Evolutionary conservation across 2,113 vertebrate genomes (phyloP).

Genomic region (Scortum barcoo): DNA sequence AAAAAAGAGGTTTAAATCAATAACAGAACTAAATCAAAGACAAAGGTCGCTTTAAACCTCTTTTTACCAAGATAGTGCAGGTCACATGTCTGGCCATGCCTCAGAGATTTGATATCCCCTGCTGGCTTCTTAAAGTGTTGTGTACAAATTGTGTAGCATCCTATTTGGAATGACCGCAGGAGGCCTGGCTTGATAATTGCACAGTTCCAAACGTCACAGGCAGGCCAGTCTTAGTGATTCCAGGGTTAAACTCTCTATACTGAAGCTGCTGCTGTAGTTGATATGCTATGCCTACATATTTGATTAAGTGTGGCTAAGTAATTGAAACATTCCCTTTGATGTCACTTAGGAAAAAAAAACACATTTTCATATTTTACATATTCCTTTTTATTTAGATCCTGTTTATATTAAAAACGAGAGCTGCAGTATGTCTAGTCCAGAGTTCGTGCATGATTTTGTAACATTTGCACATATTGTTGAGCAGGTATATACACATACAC

Average conservation of each 20-base stretch:
- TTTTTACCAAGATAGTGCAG: neutral
- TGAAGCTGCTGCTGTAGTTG: slow-evolving; percentile 18
- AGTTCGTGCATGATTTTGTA: neutral
- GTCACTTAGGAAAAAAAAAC: slow-evolving; percentile 12
- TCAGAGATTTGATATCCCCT: slow-evolving; percentile 30
- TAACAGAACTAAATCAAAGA: slow-evolving; percentile 30
- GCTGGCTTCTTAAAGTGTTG: slow-evolving; percentile 37
- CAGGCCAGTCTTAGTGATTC: slow-evolving; percentile 14
- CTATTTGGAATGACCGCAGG: slow-evolving; percentile 32
- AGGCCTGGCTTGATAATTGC: slow-evolving; percentile 43
- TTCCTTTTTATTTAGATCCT: slow-evolving; percentile 18
- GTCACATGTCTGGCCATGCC: slow-evolving; percentile 26
- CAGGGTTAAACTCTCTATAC: neutral
- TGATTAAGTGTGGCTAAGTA: slow-evolving; percentile 29
- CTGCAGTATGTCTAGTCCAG: neutral
- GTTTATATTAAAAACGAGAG: neutral
- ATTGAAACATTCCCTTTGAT: slow-evolving; percentile 35
- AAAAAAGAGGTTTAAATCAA: slow-evolving; percentile 17
- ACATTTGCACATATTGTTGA: neutral
- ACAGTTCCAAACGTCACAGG: neutral
- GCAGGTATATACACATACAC: neutral
- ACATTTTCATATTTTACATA: slow-evolving; percentile 7
- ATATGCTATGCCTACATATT: slow-evolving; percentile 24
- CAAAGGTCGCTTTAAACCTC: slow-evolving; percentile 27
- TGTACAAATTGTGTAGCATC: slow-evolving; percentile 36